These are phyloP conservation scores for Vanessa atalanta DNA, from an alignment of 1,140 invertebrate genomes.

Conservation along the genomic window DNA sequence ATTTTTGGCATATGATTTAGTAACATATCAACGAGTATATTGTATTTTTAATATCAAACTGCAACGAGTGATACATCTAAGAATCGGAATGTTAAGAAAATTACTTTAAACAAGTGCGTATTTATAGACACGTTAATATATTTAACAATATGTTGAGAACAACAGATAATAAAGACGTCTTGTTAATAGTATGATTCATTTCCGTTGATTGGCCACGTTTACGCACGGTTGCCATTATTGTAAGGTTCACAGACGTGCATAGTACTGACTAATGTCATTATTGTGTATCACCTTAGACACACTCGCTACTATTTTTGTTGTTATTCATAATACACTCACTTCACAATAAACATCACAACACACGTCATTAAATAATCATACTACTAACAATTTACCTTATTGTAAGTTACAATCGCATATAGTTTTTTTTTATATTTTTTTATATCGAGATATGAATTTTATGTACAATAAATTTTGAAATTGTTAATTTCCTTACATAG, in stretches of 20 bases:
- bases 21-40: not conserved
- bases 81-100: conserved; percentile 5
- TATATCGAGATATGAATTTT: conserved; percentile 8
- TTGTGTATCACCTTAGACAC: too few relatives aligned
- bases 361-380: not conserved
- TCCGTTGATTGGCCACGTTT: not conserved
- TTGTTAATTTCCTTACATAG: conserved; percentile 19
- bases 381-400: not conserved
- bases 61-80: conserved; percentile 8
- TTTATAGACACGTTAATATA: conserved; percentile 6
- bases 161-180: not conserved
- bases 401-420: conserved; percentile 1
- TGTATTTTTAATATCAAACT: conserved; percentile 4
- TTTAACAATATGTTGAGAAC: conserved; percentile 2
- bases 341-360: too few relatives aligned
- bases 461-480: conserved; percentile 30
- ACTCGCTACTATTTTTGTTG: too few relatives aligned
- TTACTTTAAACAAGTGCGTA: conserved; percentile 5
- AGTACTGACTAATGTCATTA: not conserved
- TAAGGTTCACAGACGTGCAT: not conserved
- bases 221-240: not conserved
- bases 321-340: too few relatives aligned
- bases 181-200: not conserved
- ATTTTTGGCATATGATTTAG: conserved; percentile 3
- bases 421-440: not conserved